Evolutionary conservation across 2,888 invertebrate genomes (phyloP).

Genomic region (Phorcus lineatus): DNA sequence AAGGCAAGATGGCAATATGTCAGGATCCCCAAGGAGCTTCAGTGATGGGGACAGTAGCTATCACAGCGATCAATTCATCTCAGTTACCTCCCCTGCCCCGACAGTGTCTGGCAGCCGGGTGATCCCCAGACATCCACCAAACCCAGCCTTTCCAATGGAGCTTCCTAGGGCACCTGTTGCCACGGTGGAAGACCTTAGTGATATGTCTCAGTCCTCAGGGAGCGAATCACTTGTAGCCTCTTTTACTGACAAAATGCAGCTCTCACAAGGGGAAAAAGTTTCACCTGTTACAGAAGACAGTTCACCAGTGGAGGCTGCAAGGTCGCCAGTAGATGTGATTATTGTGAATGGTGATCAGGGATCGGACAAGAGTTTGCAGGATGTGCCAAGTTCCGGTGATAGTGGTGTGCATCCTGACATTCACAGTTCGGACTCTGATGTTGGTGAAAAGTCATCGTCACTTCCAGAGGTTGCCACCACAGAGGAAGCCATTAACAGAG

Average conservation of each 20-base stretch:
- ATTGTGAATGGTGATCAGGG: constrained; percentile 27
- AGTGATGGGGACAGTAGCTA: constrained; percentile 21
- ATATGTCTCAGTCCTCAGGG: constrained; percentile 47
- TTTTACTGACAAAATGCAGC: constrained; percentile 17
- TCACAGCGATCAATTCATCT: not conserved
- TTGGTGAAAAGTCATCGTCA: constrained; percentile 26
- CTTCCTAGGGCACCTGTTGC: constrained; percentile 46
- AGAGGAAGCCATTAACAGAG: constrained; percentile 28
- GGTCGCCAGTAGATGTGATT: not conserved
- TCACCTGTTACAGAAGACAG: not conserved
- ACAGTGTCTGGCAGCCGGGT: not conserved
- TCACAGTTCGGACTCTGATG: constrained; percentile 41
- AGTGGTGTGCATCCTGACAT: constrained; percentile 44
- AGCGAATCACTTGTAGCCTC: constrained; percentile 27
- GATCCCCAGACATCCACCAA: constrained; percentile 17
- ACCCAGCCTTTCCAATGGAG: constrained; percentile 26
- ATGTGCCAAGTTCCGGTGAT: constrained; percentile 46
- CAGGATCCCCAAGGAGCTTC: constrained; percentile 23
- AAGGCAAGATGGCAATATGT: constrained; percentile 28
- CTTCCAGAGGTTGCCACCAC: constrained; percentile 5
- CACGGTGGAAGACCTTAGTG: constrained; percentile 48
- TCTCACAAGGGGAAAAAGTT: constrained; percentile 6
- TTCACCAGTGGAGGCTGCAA: not conserved
- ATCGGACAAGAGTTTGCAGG: constrained; percentile 32
- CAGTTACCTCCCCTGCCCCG: not conserved